A percentile compares a stretch with the other conserved stretches of the same genome.
Conservation (phyloP, 2,113 vertebrate species). For the Amphiprion percula region DNA sequence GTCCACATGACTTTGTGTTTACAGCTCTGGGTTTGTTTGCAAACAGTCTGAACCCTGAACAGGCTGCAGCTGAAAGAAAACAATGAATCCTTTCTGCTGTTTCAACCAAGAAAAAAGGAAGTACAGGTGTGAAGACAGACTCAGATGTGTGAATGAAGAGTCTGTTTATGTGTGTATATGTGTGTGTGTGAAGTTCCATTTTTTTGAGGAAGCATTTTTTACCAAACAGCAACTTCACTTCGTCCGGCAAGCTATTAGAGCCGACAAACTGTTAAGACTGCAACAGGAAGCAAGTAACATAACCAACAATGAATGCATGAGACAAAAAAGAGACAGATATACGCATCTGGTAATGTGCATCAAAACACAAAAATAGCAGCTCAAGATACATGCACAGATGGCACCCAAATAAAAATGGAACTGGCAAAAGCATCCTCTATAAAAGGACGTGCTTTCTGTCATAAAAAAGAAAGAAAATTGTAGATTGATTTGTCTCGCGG, state of each 20-base stretch:
- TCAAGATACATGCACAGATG: neutral
- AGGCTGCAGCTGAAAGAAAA: constrained; percentile 6
- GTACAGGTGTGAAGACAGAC: neutral
- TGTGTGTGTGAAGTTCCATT: neutral
- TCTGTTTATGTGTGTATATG: neutral
- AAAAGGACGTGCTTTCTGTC: constrained; percentile 2
- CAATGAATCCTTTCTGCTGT: constrained; percentile 15
- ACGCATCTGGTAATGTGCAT: neutral
- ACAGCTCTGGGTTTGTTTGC: constrained; percentile 10
- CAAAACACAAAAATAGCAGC: constrained; percentile 17
- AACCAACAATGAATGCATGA: neutral
- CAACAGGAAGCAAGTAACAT: neutral
- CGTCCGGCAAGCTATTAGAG: neutral
- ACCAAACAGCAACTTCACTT: constrained; percentile 4
- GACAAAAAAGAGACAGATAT: neutral
- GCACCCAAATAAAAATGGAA: constrained; percentile 6
- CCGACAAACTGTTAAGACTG: neutral
- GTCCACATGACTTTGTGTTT: neutral
- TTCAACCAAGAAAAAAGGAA: neutral
- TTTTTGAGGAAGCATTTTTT: constrained; percentile 1
- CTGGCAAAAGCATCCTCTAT: neutral
- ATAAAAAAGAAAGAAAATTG: constrained; percentile 29
- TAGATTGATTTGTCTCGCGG: constrained; percentile 12
- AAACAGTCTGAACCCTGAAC: constrained; percentile 1
- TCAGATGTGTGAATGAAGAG: neutral